Conservation (phyloP, 2,797 vertebrate species). For the Allobates femoralis region DNA sequence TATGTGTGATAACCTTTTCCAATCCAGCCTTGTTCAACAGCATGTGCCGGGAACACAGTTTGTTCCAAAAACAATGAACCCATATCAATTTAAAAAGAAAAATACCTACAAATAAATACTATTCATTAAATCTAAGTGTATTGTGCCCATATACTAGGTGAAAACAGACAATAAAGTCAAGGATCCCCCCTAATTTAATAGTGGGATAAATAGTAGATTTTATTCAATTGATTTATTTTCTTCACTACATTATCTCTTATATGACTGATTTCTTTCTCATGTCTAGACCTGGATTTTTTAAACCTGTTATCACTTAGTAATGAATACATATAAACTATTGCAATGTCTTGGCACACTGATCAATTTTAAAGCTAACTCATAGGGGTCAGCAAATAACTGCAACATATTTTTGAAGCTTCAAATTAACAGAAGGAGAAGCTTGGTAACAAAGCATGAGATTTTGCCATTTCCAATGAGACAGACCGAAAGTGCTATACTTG, state of each 20-base stretch:
- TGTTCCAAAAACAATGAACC: neutral
- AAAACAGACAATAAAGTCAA: neutral
- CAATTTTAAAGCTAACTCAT: neutral
- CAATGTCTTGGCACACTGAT: neutral
- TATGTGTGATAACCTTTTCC: slow-evolving; percentile 45
- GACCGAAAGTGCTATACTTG: neutral
- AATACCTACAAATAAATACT: neutral
- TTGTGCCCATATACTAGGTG: neutral
- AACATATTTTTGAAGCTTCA: neutral
- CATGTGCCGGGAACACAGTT: neutral
- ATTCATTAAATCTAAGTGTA: neutral
- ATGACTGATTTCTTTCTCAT: neutral
- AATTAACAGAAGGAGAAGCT: slow-evolving; percentile 23
- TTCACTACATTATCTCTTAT: neutral
- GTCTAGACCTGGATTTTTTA: neutral
- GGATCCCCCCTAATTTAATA: neutral
- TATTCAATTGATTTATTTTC: neutral
- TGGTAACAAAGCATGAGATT: slow-evolving; percentile 25
- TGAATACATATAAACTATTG: neutral
- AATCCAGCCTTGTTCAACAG: slow-evolving; percentile 1
- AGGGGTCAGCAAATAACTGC: neutral
- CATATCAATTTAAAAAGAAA: neutral
- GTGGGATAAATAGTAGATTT: too few relatives aligned
- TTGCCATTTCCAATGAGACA: slow-evolving; percentile 9
- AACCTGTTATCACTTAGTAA: neutral